These are phyloP conservation scores for Callosobruchus maculatus DNA, from an alignment of 2,888 invertebrate genomes.

Conservation along the genomic window DNA sequence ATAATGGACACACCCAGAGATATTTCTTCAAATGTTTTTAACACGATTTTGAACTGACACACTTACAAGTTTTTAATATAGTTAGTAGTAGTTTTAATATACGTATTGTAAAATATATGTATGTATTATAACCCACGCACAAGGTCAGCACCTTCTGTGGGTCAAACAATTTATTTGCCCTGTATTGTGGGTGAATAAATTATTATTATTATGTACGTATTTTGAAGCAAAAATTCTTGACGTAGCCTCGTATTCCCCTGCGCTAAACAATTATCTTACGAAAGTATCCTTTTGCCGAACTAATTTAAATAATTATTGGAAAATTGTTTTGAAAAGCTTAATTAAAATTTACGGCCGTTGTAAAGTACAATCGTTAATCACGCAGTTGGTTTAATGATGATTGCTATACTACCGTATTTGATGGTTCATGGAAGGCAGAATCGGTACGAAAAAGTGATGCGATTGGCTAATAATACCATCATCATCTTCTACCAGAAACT, in stretches of 20 bases:
- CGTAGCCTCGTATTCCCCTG: neutral
- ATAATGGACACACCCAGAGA: too few species aligned
- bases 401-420: slow-evolving; percentile 4
- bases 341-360: slow-evolving; percentile 10
- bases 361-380: slow-evolving; percentile 7
- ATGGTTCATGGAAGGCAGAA: neutral
- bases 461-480: neutral
- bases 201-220: too few species aligned
- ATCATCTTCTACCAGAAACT: too few species aligned
- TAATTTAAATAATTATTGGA: slow-evolving; percentile 7
- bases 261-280: neutral
- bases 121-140: too few species aligned
- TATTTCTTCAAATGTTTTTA: too few species aligned
- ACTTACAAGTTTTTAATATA: too few species aligned
- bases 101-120: too few species aligned
- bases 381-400: slow-evolving; percentile 4
- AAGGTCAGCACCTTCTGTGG: too few species aligned
- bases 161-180: too few species aligned
- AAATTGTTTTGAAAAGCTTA: slow-evolving; percentile 8
- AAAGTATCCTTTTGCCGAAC: neutral
- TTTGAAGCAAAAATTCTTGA: neutral
- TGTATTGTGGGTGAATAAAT: too few species aligned
- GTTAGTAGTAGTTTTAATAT: too few species aligned
- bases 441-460: neutral
- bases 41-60: too few species aligned